Base-by-base conservation (phyloP, 2,888 invertebrate genomes). In the Scrobipalpa atriplicella region DNA sequence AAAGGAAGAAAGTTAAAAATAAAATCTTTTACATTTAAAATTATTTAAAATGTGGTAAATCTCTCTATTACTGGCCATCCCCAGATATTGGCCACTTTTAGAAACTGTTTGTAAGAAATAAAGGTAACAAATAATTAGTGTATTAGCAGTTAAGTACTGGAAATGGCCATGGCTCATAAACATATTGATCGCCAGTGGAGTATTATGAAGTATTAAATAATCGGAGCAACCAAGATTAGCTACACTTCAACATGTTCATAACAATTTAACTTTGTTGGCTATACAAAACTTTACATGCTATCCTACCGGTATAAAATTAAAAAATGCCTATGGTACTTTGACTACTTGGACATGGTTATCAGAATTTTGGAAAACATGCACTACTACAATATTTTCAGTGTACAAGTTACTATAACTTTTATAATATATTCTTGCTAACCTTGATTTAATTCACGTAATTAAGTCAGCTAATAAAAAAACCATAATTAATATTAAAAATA, bases 221-320 rank as follows among this genome's bases (percentile, higher is more conserved):
- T 47, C 16, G 5, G 3, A 5, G 47, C 47, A 47, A 47, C 8
- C 47, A 47, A 5, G 47, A 3, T 5, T 16, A 47, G 47, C 47
- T 21, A 13, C 1, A 29, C 2, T 56, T 56, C 21, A 54, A 21
- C 54, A 29, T 21, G 5, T 56, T 21, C 5, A 13, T 56, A 21
- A 8, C 21, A 21, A 13, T 21, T 56, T 21, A 56, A 56, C 63
- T 66, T 67, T 43, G 63, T 29, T 11, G 66, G 58, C 67, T 66
- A 67, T 68, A 66, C 56, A 62, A 56, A 41, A 68, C 62, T 52
- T 67, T 58, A 68, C 67, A 67, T n/a, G 61, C 62, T 41, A 60
- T 65, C 52, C 62, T 68, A 71, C 63, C 38, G 51, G 68, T 41
- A 38, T 66, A 62, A 64, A 64, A 64, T 66, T 65, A 62, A 66